Evolutionary conservation across 2,113 vertebrate species (phyloP).

Genomic region (Grallaria varia): DNA sequence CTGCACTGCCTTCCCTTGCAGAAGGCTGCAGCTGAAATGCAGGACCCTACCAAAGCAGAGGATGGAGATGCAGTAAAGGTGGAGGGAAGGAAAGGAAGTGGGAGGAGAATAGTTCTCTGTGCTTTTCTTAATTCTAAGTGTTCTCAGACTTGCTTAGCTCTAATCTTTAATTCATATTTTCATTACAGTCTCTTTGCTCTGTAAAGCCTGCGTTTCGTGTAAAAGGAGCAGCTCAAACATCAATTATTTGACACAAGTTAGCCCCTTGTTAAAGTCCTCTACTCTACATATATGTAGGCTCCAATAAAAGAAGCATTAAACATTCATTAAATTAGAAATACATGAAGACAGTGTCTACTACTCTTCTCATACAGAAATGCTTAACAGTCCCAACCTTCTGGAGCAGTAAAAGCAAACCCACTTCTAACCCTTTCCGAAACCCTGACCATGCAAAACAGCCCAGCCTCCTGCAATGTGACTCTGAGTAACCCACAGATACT

Average conservation of each 20-base stretch:
- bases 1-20: neutral
- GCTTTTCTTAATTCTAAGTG: neutral
- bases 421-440: neutral
- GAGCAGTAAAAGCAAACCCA: neutral
- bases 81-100: neutral
- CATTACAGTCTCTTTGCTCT: constrained; percentile 49
- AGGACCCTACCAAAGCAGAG: neutral
- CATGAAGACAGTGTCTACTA: constrained; percentile 16
- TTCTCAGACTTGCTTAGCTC: constrained; percentile 20
- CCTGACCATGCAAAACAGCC: neutral
- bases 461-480: neutral
- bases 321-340: constrained; percentile 60
- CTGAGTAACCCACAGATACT: neutral
- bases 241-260: constrained; percentile 38
- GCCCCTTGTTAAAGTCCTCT: constrained; percentile 23
- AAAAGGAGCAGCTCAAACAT: constrained; percentile 35
- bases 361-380: neutral
- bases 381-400: neutral
- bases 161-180: constrained; percentile 62
- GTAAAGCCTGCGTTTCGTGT: constrained; percentile 31
- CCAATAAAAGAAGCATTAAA: constrained; percentile 55
- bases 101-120: neutral
- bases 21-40: neutral
- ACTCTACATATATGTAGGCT: constrained; percentile 18
- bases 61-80: neutral